Evolutionary conservation across 2,113 vertebrate genomes (phyloP).

Genomic region (Lophura nycthemera): DNA sequence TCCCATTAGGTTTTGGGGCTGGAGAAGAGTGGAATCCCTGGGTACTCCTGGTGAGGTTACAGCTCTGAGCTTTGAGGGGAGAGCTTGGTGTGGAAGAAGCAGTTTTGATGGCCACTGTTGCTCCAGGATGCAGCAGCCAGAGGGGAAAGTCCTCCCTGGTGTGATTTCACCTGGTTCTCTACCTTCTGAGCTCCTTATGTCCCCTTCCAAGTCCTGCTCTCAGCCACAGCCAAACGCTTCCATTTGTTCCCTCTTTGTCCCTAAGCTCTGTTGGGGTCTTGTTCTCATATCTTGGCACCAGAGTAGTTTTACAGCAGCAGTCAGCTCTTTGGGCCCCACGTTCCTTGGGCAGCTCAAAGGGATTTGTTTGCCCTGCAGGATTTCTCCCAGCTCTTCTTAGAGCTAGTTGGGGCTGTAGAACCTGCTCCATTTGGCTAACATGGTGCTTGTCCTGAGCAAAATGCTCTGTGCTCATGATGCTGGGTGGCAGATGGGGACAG

Average conservation of each 20-base stretch:
- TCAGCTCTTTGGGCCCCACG: rapidly evolving
- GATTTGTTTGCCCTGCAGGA: neutral
- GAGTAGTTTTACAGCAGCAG: neutral
- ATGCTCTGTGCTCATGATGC: too few relatives aligned
- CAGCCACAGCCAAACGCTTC: neutral
- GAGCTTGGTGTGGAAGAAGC: neutral
- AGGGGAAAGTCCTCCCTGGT: rapidly evolving
- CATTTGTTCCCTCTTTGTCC: neutral
- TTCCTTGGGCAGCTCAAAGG: neutral
- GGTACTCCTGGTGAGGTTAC: neutral
- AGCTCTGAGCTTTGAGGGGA: neutral
- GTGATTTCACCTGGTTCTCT: neutral
- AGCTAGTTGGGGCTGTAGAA: too few relatives aligned
- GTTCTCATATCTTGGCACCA: neutral
- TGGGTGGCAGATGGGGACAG: too few relatives aligned
- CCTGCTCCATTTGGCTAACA: too few relatives aligned
- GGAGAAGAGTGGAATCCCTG: neutral
- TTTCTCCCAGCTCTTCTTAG: neutral
- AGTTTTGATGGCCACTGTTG: rapidly evolving
- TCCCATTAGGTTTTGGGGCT: neutral
- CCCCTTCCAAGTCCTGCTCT: neutral
- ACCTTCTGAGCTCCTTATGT: rapidly evolving
- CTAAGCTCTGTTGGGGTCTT: rapidly evolving
- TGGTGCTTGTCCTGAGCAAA: too few relatives aligned
- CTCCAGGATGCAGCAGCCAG: rapidly evolving